Conservation (phyloP, 2,113 vertebrate genomes). For the Polypterus senegalus region DNA sequence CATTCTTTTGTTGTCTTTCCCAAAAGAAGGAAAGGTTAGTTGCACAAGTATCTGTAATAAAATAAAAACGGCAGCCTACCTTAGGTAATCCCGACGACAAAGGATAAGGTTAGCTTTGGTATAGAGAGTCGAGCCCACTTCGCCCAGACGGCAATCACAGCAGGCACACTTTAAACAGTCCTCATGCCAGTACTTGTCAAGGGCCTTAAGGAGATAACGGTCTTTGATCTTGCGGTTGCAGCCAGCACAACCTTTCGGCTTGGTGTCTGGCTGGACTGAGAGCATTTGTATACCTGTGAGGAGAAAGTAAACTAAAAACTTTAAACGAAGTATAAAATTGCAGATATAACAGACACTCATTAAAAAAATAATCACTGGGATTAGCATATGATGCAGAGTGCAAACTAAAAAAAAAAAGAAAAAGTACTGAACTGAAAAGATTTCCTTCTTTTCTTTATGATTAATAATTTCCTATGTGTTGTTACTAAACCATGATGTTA, state of each 20-base stretch:
- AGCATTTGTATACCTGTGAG: constrained; percentile 96
- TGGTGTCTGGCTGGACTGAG: constrained; percentile 98
- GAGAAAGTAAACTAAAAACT: constrained; percentile 18
- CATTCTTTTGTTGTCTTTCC: no score
- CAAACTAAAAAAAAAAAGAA: no score
- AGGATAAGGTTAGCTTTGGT: constrained; percentile 98
- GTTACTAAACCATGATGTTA: no score
- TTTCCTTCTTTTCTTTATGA: no score
- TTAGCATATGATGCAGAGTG: no score
- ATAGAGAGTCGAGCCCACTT: constrained; percentile 96
- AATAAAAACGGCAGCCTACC: constrained; percentile 50
- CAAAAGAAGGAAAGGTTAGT: no score
- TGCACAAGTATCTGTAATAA: no score
- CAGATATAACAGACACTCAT: no score
- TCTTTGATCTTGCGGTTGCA: constrained; percentile 99
- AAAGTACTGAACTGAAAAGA: no score
- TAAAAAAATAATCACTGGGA: no score
- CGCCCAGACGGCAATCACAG: constrained; percentile 90
- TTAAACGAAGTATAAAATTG: background rate
- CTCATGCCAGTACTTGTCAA: constrained; percentile 98
- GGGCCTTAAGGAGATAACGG: constrained; percentile 89
- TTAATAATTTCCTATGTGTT: no score
- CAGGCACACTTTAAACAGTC: constrained; percentile 97
- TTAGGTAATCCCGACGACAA: constrained; percentile 90
- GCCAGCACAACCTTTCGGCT: constrained; percentile 99